Evolutionary conservation across 2,888 invertebrate species (phyloP), one percentile per base, ranked within the genome.

Genomic region (Acanthococcus lagerstroemiae): DNA sequence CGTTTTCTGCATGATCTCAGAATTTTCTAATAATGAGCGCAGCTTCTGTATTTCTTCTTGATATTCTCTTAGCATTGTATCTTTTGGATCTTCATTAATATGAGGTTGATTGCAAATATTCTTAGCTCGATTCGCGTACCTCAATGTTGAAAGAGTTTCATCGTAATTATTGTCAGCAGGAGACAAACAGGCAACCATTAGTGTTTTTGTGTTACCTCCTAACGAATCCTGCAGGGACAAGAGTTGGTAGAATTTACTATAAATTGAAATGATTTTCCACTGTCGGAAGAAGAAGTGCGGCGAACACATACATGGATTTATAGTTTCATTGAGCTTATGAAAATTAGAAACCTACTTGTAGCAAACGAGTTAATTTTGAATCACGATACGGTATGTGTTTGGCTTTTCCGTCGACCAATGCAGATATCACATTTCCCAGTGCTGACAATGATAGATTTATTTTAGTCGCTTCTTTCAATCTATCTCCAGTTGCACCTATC

Each of bases 41-140:
- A 94, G 78, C 71, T 85, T 79, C 55, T 85, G 79, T 60, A 94
- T 88, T 77, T 94, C 92, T 70, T 88, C 82, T 74, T 92, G 90
- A 73, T 90, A 93, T 73, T 92, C 84, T 9, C 89, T 77, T 9
- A 94, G 76, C 73, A 91, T 81, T 0, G 93, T 88, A 73, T 94
- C 93, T 75, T 93, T 92, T 0, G 92, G 92, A 75, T 94, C 92
- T 76, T 93, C 90, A 75, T 92, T 92, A 22, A 92, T 85, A 73
- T 82, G 83, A 0, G 90, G 91, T 72, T 86, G 84, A 75, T 92
- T 92, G 73, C 87, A 84, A 69, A 92, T 92, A 74, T 89, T 90
- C 76, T 92, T 88, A 5, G 91, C 91, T 67, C 90, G 78, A 72
- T 89, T 88, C 0, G 91, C 91, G 75, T 91, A 92, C 54, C 90